Conservation (phyloP, 2,797 vertebrate genomes). For the Echiichthys vipera region DNA sequence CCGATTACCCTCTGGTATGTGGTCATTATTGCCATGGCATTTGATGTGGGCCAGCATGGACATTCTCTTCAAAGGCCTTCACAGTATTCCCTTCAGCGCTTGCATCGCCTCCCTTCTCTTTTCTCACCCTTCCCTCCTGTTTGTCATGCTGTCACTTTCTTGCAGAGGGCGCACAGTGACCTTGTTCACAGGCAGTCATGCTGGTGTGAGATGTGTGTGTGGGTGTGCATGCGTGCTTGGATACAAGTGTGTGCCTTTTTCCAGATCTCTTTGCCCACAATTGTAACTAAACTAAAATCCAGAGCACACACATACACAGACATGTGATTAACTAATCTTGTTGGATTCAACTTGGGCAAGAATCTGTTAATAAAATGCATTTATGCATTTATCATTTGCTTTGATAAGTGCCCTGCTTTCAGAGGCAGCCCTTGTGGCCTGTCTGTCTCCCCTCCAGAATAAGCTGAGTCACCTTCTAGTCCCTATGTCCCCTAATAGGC, state of each 20-base stretch:
- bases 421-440: constrained; percentile 14
- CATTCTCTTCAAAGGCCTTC: constrained; percentile 64
- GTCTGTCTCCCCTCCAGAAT: constrained; percentile 40
- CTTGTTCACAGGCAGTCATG: constrained; percentile 72
- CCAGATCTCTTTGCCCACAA: constrained; percentile 21
- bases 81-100: constrained; percentile 47
- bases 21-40: constrained; percentile 49
- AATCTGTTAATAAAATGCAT: constrained; percentile 12
- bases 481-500: constrained; percentile 61
- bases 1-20: constrained; percentile 29
- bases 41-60: constrained; percentile 52
- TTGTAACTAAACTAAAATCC: constrained; percentile 22
- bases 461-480: constrained; percentile 66
- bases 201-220: constrained; percentile 26
- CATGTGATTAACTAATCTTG: neutral
- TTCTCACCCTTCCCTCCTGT: constrained; percentile 51
- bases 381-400: constrained; percentile 4
- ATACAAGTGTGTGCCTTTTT: neutral
- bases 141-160: constrained; percentile 79
- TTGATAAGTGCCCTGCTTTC: constrained; percentile 18
- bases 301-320: neutral
- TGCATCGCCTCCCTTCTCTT: constrained; percentile 15
- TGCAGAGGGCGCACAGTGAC: constrained; percentile 74
- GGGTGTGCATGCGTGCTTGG: neutral
- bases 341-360: constrained; percentile 5